Base-by-base conservation (phyloP, 2,113 vertebrate species). In the Galemys pyrenaicus region DNA sequence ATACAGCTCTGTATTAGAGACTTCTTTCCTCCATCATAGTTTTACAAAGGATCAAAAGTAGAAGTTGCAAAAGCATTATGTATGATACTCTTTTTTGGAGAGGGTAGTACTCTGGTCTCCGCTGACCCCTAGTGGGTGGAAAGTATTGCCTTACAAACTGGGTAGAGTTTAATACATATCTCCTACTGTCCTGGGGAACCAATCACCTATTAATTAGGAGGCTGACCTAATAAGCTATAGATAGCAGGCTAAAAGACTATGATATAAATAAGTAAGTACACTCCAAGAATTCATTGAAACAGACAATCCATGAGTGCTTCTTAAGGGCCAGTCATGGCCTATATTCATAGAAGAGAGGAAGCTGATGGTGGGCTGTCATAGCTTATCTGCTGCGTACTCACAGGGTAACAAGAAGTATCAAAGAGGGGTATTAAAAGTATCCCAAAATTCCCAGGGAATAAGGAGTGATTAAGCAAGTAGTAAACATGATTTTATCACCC, bases 401-500 rank as follows among this genome's bases (percentile, higher is more conserved):
- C 58, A 70, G 15, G 75, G 64, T 84, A 54, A 92, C 75, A 77
- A 24, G 28, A 74, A 54, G 64, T 30, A 35, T 70, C 51, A 93
- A 58, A 75, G 58, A 46, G 9, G 6, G 9, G 60, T 95, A 58
- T 44, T 28, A 94, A 79, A 62, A 22, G 9, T n/a, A n/a, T 80
- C n/a, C 65, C 56, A 62, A 64, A 60, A 89, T 92, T 82, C 22
- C 30, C 28, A 81, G n/a, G 24, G 41, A 2, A 39, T 60, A 9
- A 82, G 1, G 17, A 79, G 58, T 26, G 5, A 81, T 5, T 41
- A 90, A 44, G 22, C 24, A 93, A 19, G 8, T 87, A 30, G 12
- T 62, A 56, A 80, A 95, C 24, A 87, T 68, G 54, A 84, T 80
- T 90, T 87, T 92, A 28, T 56, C 30, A 60, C 46, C 13, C 4